A percentile compares a stretch with the other conserved stretches of the same genome.
Conservation (phyloP, 2,888 invertebrate genomes). For the Drosophila formosana region DNA sequence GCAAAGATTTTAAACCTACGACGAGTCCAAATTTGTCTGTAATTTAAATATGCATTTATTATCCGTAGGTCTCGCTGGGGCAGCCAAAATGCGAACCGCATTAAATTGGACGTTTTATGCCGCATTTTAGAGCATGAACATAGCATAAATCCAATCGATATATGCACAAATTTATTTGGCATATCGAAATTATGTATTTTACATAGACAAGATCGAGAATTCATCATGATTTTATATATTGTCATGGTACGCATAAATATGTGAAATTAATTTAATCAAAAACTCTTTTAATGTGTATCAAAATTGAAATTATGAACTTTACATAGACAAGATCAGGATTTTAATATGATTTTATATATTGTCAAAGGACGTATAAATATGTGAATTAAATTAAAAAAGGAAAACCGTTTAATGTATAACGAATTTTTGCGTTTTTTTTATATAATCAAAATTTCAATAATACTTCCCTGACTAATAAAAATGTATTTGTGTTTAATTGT, state of each 20-base stretch:
- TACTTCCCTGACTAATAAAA: background rate
- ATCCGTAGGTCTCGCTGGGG: constrained; percentile 20
- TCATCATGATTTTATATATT: background rate
- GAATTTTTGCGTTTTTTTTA: too few species aligned
- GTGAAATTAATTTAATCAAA: too few species aligned
- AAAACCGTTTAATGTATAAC: too few species aligned
- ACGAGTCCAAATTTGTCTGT: constrained; percentile 58
- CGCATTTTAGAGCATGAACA: constrained; percentile 3
- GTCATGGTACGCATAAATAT: too few species aligned
- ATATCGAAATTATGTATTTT: background rate
- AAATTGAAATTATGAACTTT: background rate
- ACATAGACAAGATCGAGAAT: background rate
- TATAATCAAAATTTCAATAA: too few species aligned
- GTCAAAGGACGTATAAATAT: too few species aligned
- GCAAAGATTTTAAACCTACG: constrained; percentile 58
- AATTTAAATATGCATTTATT: constrained; percentile 70
- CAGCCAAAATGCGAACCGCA: constrained; percentile 13
- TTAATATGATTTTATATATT: background rate
- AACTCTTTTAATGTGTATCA: too few species aligned
- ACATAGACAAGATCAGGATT: background rate
- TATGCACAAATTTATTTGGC: constrained; percentile 7
- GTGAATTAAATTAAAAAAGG: too few species aligned
- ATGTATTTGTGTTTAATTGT: too few species aligned
- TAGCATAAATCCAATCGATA: background rate
- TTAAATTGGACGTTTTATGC: constrained; percentile 31